Base-by-base conservation (phyloP, 2,797 vertebrate species). In the Acrossocheilus fasciatus region DNA sequence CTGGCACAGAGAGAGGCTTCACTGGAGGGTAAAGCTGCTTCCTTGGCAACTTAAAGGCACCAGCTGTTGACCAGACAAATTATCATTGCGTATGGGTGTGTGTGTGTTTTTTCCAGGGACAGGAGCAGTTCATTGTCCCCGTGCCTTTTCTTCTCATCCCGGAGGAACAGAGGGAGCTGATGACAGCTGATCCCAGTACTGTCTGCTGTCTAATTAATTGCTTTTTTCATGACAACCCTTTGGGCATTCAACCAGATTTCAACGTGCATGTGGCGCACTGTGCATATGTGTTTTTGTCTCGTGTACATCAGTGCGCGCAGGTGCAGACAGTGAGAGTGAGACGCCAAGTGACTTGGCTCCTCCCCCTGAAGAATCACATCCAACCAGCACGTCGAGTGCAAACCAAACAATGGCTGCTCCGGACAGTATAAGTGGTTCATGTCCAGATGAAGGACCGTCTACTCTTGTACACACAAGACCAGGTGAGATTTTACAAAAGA, bases 281-380 rank as follows among this genome's bases (percentile, higher is more conserved):
- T 84, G 50, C 39, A 9, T 82, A 75, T 86, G 87, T 87, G 86
- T 89, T 88, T 79, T 80, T 62, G 69, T 80, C 57, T 36, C 52
- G 2, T 88, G 83, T 84, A 88, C 26, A 17, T 80, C 73, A 69
- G 23, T 57, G 45, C 20, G 76, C 43, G 2, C 87, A 87, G 85
- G 72, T 50, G 74, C 34, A 73, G 85, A 84, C 26, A 50, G 70
- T 85, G 87, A 93, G 92, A 94, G 75, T 86, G 87, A 93, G 92
- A 94, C 93, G 90, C 89, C 92, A 92, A 93, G 94, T 94, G 81
- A 94, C 92, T 85, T 88, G 86, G 89, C 94, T 93, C 81, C 93
- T 93, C 90, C 18, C 92, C 93, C 91, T 92, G 90, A 62, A 88
- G 88, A 92, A 76, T 75, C 34, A 1, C 34, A 75, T 74, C 20